Conservation (phyloP, 2,113 vertebrate species). For the Hepsetus odoe region DNA sequence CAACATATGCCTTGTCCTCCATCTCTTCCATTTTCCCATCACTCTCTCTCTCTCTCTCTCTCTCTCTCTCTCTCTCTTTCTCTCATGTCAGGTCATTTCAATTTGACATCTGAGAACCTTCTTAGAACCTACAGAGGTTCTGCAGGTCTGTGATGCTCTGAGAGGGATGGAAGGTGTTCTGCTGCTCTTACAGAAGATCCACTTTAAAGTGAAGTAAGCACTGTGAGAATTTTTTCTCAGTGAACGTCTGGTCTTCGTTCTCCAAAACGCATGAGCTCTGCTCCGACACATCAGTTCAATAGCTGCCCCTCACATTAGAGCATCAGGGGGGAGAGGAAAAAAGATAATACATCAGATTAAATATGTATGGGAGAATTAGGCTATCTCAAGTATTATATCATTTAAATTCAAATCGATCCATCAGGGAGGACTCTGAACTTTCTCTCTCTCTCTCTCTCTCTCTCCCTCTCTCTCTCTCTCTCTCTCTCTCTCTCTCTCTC, state of each 20-base stretch:
- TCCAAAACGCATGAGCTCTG: conserved; percentile 17
- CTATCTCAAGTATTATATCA: conserved; percentile 78
- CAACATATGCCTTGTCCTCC: too few species aligned
- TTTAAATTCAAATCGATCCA: conserved; percentile 81
- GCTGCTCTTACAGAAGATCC: background rate
- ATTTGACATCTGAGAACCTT: background rate
- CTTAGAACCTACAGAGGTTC: background rate
- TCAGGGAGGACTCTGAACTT: conserved; percentile 62
- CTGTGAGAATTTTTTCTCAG: background rate
- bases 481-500: background rate
- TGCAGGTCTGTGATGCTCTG: background rate
- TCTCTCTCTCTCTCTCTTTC: background rate
- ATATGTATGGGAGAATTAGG: conserved; percentile 81
- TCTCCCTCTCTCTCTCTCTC: too few species aligned
- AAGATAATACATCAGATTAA: conserved; percentile 80
- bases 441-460: too few species aligned
- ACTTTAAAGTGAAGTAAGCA: background rate
- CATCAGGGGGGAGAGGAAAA: conserved; percentile 51
- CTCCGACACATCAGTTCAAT: conserved; percentile 50
- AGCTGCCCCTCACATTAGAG: conserved; percentile 68
- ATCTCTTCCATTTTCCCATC: too few species aligned
- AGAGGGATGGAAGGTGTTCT: background rate
- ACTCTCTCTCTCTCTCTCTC: too few species aligned
- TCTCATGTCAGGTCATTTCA: background rate
- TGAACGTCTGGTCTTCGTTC: background rate